Evolutionary conservation across 2,113 vertebrate species (phyloP).

Genomic region (Triplophysa tibetana): DNA sequence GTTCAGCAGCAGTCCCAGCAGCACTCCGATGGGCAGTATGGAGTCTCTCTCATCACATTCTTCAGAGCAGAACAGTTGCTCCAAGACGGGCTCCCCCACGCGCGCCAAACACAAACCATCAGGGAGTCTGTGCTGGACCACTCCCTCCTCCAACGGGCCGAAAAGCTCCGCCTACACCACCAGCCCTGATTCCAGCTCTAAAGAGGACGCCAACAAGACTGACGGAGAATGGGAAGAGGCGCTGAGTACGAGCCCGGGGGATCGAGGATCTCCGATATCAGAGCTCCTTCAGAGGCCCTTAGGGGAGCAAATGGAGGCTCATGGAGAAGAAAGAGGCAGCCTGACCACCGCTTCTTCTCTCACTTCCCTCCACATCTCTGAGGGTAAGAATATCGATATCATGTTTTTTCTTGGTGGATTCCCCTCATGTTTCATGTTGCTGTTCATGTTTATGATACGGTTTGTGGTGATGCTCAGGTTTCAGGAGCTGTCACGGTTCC

Average conservation of each 20-base stretch:
- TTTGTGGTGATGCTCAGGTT: slow-evolving; percentile 74
- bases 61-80: slow-evolving; percentile 90
- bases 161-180: slow-evolving; percentile 82
- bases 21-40: slow-evolving; percentile 94
- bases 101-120: slow-evolving; percentile 64
- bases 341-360: slow-evolving; percentile 85
- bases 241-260: slow-evolving; percentile 78
- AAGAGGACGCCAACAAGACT: slow-evolving; percentile 87
- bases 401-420: background rate
- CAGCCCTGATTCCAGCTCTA: slow-evolving; percentile 87
- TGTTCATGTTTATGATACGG: background rate
- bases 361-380: slow-evolving; percentile 87
- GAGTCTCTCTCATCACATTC: slow-evolving; percentile 97
- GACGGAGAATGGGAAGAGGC: slow-evolving; percentile 90
- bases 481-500: slow-evolving; percentile 89
- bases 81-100: slow-evolving; percentile 75
- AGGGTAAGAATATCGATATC: slow-evolving; percentile 73
- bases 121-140: slow-evolving; percentile 60
- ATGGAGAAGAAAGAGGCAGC: slow-evolving; percentile 70
- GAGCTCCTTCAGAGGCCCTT: slow-evolving; percentile 63
- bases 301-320: slow-evolving; percentile 70
- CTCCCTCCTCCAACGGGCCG: slow-evolving; percentile 74
- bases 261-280: slow-evolving; percentile 50
- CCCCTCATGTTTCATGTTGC: background rate
- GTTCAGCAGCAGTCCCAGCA: slow-evolving; percentile 93